Evolutionary conservation across 1,140 invertebrate genomes (phyloP).

Genomic region (Oncopodura yosiiana): DNA sequence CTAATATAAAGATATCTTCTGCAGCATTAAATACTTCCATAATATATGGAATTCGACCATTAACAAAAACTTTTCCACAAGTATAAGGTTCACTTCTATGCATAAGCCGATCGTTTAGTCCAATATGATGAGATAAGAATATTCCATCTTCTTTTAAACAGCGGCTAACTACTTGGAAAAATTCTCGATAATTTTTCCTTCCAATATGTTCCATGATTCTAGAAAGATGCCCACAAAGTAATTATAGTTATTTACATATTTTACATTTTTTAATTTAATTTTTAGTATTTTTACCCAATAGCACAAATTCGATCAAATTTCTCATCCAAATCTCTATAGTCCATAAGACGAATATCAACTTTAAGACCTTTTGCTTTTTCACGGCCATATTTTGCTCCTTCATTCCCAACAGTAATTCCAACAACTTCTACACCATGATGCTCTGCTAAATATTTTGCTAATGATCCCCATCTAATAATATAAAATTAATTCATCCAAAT

Average conservation of each 20-base stretch:
- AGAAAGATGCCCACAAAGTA: too few relatives aligned
- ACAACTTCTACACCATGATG: slow-evolving; percentile 3
- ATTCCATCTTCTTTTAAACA: slow-evolving; percentile 17
- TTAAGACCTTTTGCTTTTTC: slow-evolving; percentile 8
- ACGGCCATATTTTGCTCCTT: neutral
- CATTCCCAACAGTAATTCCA: neutral
- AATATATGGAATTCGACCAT: slow-evolving; percentile 5
- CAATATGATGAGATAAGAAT: slow-evolving; percentile 13
- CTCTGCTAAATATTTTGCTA: slow-evolving; percentile 3
- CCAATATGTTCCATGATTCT: slow-evolving; percentile 27
- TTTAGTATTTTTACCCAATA: too few relatives aligned
- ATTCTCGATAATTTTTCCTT: slow-evolving; percentile 12
- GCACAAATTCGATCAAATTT: slow-evolving; percentile 21
- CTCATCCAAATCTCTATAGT: slow-evolving; percentile 26
- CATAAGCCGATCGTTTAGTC: slow-evolving; percentile 1
- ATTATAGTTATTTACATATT: slow-evolving; percentile 2
- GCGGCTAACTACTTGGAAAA: slow-evolving; percentile 17
- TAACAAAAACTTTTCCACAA: slow-evolving; percentile 5
- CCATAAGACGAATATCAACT: slow-evolving; percentile 17
- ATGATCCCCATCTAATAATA: neutral
- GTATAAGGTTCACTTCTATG: slow-evolving; percentile 2
- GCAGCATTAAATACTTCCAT: slow-evolving; percentile 13
- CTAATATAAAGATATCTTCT: slow-evolving; percentile 4
- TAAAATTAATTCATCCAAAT: neutral
- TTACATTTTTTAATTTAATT: too few relatives aligned